Conservation (phyloP, 1,140 invertebrate species). For the Papilio aristodemus region DNA sequence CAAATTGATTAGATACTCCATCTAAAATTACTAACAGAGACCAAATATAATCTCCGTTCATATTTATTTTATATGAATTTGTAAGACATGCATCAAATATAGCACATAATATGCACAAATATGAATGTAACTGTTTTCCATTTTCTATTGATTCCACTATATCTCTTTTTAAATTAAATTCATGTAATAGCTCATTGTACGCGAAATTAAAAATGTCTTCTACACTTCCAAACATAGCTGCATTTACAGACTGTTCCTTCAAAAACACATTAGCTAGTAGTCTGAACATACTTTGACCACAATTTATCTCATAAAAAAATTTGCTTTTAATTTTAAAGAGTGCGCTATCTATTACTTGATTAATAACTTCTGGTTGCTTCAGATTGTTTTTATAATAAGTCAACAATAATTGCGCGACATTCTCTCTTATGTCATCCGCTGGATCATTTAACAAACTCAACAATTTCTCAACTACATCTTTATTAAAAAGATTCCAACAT, state of each 20-base stretch:
- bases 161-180: slow-evolving; percentile 51
- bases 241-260: slow-evolving; percentile 27
- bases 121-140: slow-evolving; percentile 69
- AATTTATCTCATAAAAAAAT: slow-evolving; percentile 57
- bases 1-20: slow-evolving; percentile 60
- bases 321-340: slow-evolving; percentile 45
- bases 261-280: slow-evolving; percentile 45
- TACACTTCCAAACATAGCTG: slow-evolving; percentile 38
- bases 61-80: slow-evolving; percentile 48
- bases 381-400: slow-evolving; percentile 42
- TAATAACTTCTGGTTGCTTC: slow-evolving; percentile 25
- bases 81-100: slow-evolving; percentile 52
- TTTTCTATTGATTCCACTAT: slow-evolving; percentile 64
- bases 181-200: slow-evolving; percentile 47
- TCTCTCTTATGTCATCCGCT: slow-evolving; percentile 56
- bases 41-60: slow-evolving; percentile 42
- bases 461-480: slow-evolving; percentile 43
- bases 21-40: slow-evolving; percentile 57
- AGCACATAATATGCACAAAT: slow-evolving; percentile 55
- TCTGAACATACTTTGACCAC: slow-evolving; percentile 52
- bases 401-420: slow-evolving; percentile 42
- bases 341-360: slow-evolving; percentile 44
- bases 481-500: slow-evolving; percentile 40
- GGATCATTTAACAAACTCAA: slow-evolving; percentile 48
- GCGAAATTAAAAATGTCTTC: slow-evolving; percentile 63